These are phyloP conservation scores for Gila orcuttii DNA, from an alignment of 2,113 vertebrate species.

Conservation along the genomic window DNA sequence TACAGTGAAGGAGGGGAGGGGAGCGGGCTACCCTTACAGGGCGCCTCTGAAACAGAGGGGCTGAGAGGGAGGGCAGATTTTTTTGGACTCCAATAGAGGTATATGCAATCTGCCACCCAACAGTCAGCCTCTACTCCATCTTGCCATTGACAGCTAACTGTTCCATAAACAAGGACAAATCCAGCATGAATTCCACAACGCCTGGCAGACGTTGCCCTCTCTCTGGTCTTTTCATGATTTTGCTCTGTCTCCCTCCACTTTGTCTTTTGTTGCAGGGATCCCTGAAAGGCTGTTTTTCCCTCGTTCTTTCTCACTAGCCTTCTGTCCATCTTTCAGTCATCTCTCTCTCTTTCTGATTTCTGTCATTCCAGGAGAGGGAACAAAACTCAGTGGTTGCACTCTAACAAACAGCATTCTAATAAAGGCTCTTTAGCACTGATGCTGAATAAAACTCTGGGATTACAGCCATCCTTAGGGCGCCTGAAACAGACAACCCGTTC, in stretches of 20 bases:
- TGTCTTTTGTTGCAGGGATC: conserved; percentile 61
- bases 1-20: conserved; percentile 1
- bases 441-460: conserved; percentile 71
- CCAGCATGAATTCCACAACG: conserved; percentile 71
- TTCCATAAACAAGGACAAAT: conserved; percentile 72
- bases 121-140: conserved; percentile 47
- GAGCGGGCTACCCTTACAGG: neutral
- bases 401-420: conserved; percentile 67
- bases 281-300: conserved; percentile 55
- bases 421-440: conserved; percentile 65
- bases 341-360: conserved; percentile 48
- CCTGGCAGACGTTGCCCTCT: conserved; percentile 67
- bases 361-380: conserved; percentile 64
- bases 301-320: conserved; percentile 56
- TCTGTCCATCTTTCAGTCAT: conserved; percentile 47
- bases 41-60: neutral
- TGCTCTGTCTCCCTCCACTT: conserved; percentile 41
- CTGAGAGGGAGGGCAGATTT: conserved; percentile 49
- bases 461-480: conserved; percentile 56
- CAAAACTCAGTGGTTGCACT: conserved; percentile 49
- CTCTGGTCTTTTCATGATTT: conserved; percentile 57
- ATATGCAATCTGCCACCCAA: conserved; percentile 46
- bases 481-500: conserved; percentile 44
- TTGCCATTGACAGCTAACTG: conserved; percentile 65
- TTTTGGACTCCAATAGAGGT: conserved; percentile 49